Percentiles rank a stretch among this genome's conserved stretches.
Evolutionary conservation across 2,888 invertebrate species (phyloP).

Genomic region (Euplexia lucipara): DNA sequence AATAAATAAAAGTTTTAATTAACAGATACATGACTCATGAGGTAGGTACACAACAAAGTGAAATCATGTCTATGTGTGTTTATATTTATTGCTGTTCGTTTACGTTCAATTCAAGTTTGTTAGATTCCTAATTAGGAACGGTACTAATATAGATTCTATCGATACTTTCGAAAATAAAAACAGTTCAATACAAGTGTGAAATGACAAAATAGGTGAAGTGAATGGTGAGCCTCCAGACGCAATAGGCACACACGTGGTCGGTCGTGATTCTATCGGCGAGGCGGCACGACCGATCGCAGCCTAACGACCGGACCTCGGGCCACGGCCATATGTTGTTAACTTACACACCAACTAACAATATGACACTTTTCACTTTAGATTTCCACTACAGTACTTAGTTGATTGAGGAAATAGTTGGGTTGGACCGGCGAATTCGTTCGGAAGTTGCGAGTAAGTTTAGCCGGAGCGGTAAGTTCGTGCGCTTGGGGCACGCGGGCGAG

Average conservation of each 20-base stretch:
- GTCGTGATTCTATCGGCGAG: conserved; percentile 84
- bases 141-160: conserved; percentile 75
- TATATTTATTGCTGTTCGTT: conserved; percentile 57
- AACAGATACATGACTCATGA: conserved; percentile 58
- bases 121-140: conserved; percentile 74
- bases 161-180: conserved; percentile 78
- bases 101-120: conserved; percentile 55
- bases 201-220: conserved; percentile 87
- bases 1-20: conserved; percentile 45
- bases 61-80: conserved; percentile 60
- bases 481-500: conserved; percentile 66
- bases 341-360: conserved; percentile 82
- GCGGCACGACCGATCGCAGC: conserved; percentile 76
- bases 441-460: conserved; percentile 66
- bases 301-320: conserved; percentile 81
- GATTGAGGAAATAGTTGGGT: conserved; percentile 43
- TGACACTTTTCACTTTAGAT: conserved; percentile 83
- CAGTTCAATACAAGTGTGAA: conserved; percentile 78
- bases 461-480: conserved; percentile 63
- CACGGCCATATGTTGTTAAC: conserved; percentile 87
- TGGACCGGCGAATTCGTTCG: conserved; percentile 46
- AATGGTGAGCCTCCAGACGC: conserved; percentile 86
- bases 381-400: conserved; percentile 64
- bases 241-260: conserved; percentile 86
- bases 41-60: conserved; percentile 51